A percentile compares a stretch with the other conserved stretches of the same genome.
Conservation (phyloP, 1,140 invertebrate genomes). For the Melanaphis sacchari region DNA sequence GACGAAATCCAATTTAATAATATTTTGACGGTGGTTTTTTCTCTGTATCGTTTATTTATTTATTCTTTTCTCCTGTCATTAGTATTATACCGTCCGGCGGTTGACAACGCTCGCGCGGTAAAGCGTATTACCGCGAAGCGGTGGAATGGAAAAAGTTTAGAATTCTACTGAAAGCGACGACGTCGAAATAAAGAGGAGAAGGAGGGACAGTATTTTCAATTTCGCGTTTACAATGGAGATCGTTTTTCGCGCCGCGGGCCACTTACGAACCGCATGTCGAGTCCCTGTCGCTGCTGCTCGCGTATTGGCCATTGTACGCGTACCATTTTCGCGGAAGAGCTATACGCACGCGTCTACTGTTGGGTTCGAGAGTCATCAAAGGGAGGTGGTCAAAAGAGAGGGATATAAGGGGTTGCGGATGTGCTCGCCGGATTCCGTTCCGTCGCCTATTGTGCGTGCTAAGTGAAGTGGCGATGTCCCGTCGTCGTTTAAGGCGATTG, state of each 20-base stretch:
- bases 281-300: not conserved
- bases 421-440: not conserved
- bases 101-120: not conserved
- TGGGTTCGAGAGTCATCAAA: not conserved
- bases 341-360: not conserved
- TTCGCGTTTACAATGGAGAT: constrained; percentile 51
- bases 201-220: constrained; percentile 45
- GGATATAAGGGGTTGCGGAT: not conserved
- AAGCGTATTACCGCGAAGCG: not conserved
- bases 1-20: constrained; percentile 32
- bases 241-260: constrained; percentile 53
- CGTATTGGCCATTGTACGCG: not conserved
- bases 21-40: not conserved
- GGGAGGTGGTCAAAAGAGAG: not conserved
- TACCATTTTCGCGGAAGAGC: not conserved
- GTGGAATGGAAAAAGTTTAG: constrained; percentile 38
- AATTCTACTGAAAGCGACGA: not conserved
- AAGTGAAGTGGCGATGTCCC: constrained; percentile 40
- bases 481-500: constrained; percentile 36
- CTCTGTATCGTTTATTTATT: not conserved
- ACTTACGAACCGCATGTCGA: not conserved
- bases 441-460: constrained; percentile 40
- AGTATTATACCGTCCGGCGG: not conserved
- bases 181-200: not conserved
- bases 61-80: not conserved